Conservation (phyloP, 92 coral and sea anemone species). For the Palythoa grandiflora region DNA sequence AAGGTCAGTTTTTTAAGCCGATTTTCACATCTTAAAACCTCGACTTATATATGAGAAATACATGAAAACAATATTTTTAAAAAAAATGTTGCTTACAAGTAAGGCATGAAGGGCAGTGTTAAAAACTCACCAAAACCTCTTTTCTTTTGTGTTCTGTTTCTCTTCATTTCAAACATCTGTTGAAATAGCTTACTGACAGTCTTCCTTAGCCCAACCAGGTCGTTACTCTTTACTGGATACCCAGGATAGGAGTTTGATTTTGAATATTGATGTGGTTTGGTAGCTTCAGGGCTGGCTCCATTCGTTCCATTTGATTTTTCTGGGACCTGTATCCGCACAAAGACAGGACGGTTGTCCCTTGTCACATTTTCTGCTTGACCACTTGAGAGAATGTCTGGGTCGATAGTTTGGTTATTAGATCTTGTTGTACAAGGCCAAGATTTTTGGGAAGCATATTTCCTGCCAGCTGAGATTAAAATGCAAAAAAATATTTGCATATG, state of each 20-base stretch:
- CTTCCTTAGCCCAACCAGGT: not conserved
- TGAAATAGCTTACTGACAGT: not conserved
- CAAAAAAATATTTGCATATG: not conserved
- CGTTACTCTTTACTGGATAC: constrained; percentile 9
- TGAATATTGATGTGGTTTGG: not conserved
- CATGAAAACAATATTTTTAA: no score
- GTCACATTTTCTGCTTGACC: not conserved
- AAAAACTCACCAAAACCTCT: not conserved
- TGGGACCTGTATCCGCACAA: not conserved
- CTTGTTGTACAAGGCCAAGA: constrained; percentile 1
- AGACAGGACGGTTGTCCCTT: not conserved
- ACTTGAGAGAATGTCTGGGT: not conserved
- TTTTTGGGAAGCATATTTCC: not conserved
- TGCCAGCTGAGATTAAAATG: not conserved
- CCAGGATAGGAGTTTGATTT: constrained; percentile 13
- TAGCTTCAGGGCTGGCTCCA: no score
- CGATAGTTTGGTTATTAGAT: not conserved
- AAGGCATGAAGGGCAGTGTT: no score
- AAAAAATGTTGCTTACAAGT: no score
- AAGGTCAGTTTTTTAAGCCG: no score
- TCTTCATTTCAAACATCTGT: not conserved
- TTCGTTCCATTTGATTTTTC: not conserved
- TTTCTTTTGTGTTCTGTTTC: not conserved
- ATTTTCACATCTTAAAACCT: no score
- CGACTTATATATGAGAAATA: no score